Conservation (phyloP, 1,140 invertebrate species). For the Antheraea mylitta region DNA sequence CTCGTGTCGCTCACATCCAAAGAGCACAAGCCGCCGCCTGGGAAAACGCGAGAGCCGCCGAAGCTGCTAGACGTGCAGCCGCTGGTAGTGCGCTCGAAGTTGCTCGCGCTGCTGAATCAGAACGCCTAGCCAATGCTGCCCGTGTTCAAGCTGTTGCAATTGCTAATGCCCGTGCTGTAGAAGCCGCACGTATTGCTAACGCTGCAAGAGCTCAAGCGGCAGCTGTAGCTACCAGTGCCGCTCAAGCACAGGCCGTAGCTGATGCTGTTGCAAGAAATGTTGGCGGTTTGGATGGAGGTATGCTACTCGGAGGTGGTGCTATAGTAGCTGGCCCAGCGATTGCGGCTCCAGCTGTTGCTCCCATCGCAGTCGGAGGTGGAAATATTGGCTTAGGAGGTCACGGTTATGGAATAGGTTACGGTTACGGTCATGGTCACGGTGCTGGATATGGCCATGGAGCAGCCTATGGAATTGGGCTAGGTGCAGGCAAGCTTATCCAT, state of each 20-base stretch:
- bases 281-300: constrained; percentile 42
- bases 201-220: constrained; percentile 62
- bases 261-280: constrained; percentile 54
- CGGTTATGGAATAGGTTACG: constrained; percentile 26
- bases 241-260: constrained; percentile 61
- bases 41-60: constrained; percentile 61
- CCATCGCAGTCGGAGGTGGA: constrained; percentile 20
- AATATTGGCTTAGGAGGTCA: constrained; percentile 23
- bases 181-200: constrained; percentile 61
- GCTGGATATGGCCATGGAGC: constrained; percentile 30
- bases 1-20: constrained; percentile 60
- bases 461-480: constrained; percentile 25
- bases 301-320: constrained; percentile 42
- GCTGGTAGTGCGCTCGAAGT: constrained; percentile 48
- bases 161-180: constrained; percentile 60
- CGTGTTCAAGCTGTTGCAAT: constrained; percentile 63
- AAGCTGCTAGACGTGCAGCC: constrained; percentile 58
- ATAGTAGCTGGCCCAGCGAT: constrained; percentile 22
- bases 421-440: constrained; percentile 18
- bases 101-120: constrained; percentile 58
- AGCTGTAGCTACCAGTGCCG: constrained; percentile 55
- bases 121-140: constrained; percentile 60
- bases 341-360: constrained; percentile 25
- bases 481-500: constrained; percentile 29
- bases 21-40: constrained; percentile 63